phyloP scores from a whole-genome alignment of 37 sponge, comb jelly and placozoan genomes.

The Chondrosia reniformis region DNA sequence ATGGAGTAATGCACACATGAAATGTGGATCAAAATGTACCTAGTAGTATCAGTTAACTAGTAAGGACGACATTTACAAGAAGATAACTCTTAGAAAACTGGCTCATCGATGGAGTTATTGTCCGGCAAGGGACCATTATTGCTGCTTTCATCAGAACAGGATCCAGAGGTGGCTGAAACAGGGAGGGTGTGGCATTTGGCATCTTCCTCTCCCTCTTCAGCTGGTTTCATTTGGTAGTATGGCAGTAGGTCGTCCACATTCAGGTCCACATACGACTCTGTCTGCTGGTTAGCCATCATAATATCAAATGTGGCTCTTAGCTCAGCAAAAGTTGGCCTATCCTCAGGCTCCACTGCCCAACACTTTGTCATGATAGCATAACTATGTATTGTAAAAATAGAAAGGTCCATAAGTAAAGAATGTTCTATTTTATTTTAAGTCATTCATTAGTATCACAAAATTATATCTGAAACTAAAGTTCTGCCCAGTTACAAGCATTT shows the following conservation, averaged over 20 bases:
- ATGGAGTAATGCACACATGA: too few relatives aligned
- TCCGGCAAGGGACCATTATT: background rate
- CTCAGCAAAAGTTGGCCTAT: slow-evolving; percentile 55
- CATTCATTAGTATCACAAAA: background rate
- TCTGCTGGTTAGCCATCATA: slow-evolving; percentile 19
- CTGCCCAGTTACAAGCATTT: too few relatives aligned
- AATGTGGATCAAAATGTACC: too few relatives aligned
- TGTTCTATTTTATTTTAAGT: background rate
- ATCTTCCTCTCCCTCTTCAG: slow-evolving; percentile 8
- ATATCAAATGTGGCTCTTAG: slow-evolving; percentile 27
- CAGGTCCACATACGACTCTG: slow-evolving; percentile 18
- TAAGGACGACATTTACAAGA: too few relatives aligned
- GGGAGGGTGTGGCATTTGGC: background rate
- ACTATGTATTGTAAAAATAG: slow-evolving; percentile 18
- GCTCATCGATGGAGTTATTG: slow-evolving; percentile 22
- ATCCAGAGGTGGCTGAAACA: background rate
- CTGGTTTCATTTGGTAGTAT: slow-evolving; percentile 22
- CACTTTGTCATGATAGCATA: slow-evolving; percentile 51
- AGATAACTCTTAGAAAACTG: background rate
- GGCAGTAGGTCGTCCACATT: slow-evolving; percentile 24
- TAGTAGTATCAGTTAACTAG: too few relatives aligned
- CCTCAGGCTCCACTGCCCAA: slow-evolving; percentile 41
- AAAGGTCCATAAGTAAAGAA: background rate
- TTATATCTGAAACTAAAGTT: too few relatives aligned
- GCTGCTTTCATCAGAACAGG: background rate